A percentile compares a stretch with the other conserved stretches of the same genome.
Evolutionary conservation across 92 coral and sea anemone genomes (phyloP).

Genomic region (Epizoanthus illoricatus): DNA sequence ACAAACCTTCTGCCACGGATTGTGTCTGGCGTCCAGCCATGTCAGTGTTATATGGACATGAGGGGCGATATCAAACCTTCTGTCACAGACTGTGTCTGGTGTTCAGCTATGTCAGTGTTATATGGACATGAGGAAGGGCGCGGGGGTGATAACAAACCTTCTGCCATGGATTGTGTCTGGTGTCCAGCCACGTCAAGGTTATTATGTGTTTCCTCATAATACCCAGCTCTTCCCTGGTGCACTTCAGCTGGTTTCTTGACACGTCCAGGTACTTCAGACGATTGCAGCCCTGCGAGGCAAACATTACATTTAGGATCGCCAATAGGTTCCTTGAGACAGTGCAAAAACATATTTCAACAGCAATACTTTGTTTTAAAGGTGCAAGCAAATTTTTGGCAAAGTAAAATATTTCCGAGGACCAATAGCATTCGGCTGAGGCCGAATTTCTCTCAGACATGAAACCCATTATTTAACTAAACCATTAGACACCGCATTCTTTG

Average conservation of each 20-base stretch:
- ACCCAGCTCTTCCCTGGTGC: constrained; percentile 92
- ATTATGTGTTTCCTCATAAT: constrained; percentile 86
- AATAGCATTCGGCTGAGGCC: too few relatives aligned
- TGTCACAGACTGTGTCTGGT: constrained; percentile 93
- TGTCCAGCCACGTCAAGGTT: constrained; percentile 67
- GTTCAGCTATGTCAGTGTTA: constrained; percentile 65
- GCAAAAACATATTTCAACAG: too few relatives aligned
- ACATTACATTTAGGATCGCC: too few relatives aligned
- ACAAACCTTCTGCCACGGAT: constrained; percentile 92
- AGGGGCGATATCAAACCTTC: constrained; percentile 48
- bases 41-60: constrained; percentile 47
- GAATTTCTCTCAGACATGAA: too few relatives aligned
- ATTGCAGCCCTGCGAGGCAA: constrained; percentile 67
- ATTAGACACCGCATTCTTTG: too few relatives aligned
- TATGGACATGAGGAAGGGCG: not conserved
- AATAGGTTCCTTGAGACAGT: too few relatives aligned
- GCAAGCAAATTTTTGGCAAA: too few relatives aligned
- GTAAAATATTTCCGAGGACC: too few relatives aligned
- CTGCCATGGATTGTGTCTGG: constrained; percentile 93
- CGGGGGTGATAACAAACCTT: constrained; percentile 49
- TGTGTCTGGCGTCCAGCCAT: constrained; percentile 76
- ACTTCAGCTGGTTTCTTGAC: constrained; percentile 82
- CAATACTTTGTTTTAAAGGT: too few relatives aligned
- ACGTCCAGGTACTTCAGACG: constrained; percentile 78
- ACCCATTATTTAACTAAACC: too few relatives aligned